Percentiles rank a stretch among this genome's conserved stretches.
phyloP scores from a whole-genome alignment of 2,888 invertebrate species.

The Caenorhabditis japonica region DNA sequence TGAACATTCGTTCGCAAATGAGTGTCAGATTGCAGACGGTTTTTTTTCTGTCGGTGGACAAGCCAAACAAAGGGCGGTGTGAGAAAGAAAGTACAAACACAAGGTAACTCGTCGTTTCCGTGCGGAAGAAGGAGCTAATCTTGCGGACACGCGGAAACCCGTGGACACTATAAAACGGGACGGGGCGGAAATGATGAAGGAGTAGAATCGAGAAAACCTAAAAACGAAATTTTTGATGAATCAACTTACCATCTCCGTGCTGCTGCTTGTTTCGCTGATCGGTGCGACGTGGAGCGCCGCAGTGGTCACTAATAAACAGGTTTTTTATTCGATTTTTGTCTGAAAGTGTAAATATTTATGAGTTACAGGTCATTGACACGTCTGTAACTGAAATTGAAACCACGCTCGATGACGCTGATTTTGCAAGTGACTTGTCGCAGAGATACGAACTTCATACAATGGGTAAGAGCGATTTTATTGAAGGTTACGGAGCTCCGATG shows the following conservation, averaged over 20 bases:
- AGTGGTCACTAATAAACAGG: constrained; percentile 28
- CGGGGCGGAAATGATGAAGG: constrained; percentile 10
- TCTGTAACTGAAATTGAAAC: constrained; percentile 44
- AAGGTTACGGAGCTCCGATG: too few relatives aligned
- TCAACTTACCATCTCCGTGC: too few relatives aligned
- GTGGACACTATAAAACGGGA: constrained; percentile 2
- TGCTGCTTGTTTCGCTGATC: constrained; percentile 5
- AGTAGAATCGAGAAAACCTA: constrained; percentile 1
- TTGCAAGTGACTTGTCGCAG: constrained; percentile 41
- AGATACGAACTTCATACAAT: constrained; percentile 24
- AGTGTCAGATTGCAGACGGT: too few relatives aligned
- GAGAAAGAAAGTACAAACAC: not conserved
- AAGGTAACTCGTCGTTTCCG: constrained; percentile 28
- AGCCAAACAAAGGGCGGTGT: not conserved
- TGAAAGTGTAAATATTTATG: constrained; percentile 5
- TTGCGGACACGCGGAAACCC: constrained; percentile 39
- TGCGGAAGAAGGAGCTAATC: constrained; percentile 50
- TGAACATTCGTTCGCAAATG: too few relatives aligned
- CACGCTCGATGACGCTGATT: constrained; percentile 57
- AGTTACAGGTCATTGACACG: constrained; percentile 51
- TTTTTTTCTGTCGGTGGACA: too few relatives aligned
- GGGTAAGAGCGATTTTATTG: too few relatives aligned
- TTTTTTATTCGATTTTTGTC: constrained; percentile 1
- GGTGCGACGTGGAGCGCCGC: constrained; percentile 8
- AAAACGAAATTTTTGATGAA: not conserved